These are phyloP conservation scores for Keiferia lycopersicella DNA, from an alignment of 2,888 invertebrate genomes.

Conservation along the genomic window DNA sequence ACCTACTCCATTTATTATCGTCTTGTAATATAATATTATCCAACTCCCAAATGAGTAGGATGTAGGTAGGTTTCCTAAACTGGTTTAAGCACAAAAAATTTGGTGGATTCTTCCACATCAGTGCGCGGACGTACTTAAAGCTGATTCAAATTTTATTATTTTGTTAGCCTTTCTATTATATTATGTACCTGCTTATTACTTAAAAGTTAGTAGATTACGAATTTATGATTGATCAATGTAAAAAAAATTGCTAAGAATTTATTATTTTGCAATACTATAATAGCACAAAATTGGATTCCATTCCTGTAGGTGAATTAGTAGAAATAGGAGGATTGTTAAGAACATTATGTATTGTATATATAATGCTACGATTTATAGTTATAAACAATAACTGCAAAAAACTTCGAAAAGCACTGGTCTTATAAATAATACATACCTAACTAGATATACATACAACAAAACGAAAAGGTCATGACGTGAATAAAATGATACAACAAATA, in stretches of 20 bases:
- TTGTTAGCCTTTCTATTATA: background rate
- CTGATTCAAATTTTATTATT: slow-evolving; percentile 5
- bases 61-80: slow-evolving; percentile 28
- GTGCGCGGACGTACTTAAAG: background rate
- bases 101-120: slow-evolving; percentile 9
- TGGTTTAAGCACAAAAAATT: slow-evolving; percentile 34
- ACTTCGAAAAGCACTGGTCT: background rate
- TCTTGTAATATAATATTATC: background rate
- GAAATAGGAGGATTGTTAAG: too few species aligned
- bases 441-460: too few species aligned
- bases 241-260: background rate
- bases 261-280: slow-evolving; percentile 4
- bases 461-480: background rate
- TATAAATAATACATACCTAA: too few species aligned
- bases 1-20: background rate
- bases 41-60: slow-evolving; percentile 15
- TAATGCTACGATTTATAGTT: too few species aligned
- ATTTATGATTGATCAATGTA: too few species aligned
- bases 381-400: too few species aligned
- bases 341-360: too few species aligned
- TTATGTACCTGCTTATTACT: too few species aligned
- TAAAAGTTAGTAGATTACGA: background rate
- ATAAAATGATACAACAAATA: background rate
- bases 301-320: too few species aligned
- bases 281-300: background rate